Conservation (phyloP, 2,797 vertebrate genomes). For the Distichodus sexfasciatus region DNA sequence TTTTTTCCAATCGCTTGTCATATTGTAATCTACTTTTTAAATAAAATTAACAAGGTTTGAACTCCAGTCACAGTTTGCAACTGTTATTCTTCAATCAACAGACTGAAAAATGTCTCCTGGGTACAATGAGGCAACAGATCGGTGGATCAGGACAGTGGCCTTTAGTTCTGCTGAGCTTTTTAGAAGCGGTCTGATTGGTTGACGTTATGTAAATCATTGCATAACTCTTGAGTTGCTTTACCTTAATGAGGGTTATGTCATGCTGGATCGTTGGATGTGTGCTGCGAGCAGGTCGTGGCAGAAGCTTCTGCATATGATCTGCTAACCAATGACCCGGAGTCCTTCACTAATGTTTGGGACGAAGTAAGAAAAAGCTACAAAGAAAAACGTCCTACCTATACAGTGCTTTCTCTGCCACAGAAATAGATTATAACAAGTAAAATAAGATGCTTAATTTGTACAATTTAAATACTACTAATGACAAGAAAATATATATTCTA, state of each 20-base stretch:
- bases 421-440: too few species aligned
- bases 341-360: not conserved
- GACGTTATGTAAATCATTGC: constrained; percentile 7
- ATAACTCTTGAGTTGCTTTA: not conserved
- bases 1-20: too few species aligned
- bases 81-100: not conserved
- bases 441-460: too few species aligned
- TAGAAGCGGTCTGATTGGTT: not conserved
- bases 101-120: not conserved
- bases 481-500: too few species aligned
- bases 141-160: not conserved
- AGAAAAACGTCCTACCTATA: too few species aligned
- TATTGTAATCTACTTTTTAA: not conserved
- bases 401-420: too few species aligned
- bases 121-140: not conserved
- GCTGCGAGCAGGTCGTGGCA: constrained; percentile 8
- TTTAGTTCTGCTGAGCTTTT: not conserved
- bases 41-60: not conserved
- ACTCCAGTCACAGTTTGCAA: not conserved
- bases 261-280: constrained; percentile 27
- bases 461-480: too few species aligned
- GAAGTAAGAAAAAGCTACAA: not conserved
- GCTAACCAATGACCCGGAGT: not conserved
- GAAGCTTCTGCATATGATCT: not conserved
- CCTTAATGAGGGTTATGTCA: constrained; percentile 15